These are phyloP conservation scores for Tetrapedia diversipes DNA, from an alignment of 2,888 invertebrate genomes.

Conservation along the genomic window DNA sequence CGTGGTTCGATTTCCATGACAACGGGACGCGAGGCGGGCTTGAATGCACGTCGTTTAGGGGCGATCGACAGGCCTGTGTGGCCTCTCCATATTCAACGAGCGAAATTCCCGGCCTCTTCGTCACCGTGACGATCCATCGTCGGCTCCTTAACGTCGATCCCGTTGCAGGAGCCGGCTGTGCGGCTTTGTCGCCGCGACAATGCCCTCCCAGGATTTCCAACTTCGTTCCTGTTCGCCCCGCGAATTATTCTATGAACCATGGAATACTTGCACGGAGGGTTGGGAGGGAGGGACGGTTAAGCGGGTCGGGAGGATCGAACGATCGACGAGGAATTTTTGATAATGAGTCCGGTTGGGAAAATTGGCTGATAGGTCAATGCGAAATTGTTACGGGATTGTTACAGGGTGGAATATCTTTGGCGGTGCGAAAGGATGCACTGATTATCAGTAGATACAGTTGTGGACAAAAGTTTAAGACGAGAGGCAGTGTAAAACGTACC, in stretches of 20 bases:
- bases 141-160: conserved; percentile 75
- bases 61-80: conserved; percentile 75
- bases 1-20: conserved; percentile 74
- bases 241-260: conserved; percentile 47
- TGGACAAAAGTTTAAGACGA: no score
- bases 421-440: no score
- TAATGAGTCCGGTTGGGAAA: background rate
- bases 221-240: conserved; percentile 44
- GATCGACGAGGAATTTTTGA: conserved; percentile 37
- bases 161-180: conserved; percentile 44
- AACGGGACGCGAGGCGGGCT: conserved; percentile 62
- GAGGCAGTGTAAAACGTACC: no score
- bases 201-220: conserved; percentile 62
- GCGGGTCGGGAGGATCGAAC: background rate
- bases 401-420: no score
- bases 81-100: conserved; percentile 76
- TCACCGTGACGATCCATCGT: conserved; percentile 72
- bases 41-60: conserved; percentile 74
- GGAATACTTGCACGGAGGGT: conserved; percentile 12
- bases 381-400: background rate
- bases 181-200: conserved; percentile 68
- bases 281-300: no score
- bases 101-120: conserved; percentile 71
- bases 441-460: no score
- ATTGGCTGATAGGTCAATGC: background rate